Percentiles rank a stretch among this genome's conserved stretches.
phyloP scores from a whole-genome alignment of 2,113 vertebrate species.

The Casuarius casuarius region DNA sequence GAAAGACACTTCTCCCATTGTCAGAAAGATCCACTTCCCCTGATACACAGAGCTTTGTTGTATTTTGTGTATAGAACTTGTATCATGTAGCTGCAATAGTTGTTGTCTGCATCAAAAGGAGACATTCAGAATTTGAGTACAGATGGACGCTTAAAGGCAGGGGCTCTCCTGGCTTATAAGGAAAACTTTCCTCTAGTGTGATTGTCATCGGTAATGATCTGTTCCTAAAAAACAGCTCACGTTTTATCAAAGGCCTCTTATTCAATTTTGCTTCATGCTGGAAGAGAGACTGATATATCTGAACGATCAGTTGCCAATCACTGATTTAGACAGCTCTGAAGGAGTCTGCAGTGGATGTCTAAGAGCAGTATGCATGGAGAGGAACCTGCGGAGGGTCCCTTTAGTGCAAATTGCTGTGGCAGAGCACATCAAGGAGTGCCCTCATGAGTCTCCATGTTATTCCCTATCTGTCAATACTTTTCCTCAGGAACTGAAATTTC shows the following conservation, averaged over 20 bases:
- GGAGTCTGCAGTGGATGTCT: not conserved
- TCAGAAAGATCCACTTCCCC: not conserved
- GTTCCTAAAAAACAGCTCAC: not conserved
- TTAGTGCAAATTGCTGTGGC: not conserved
- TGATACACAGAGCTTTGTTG: too few relatives aligned
- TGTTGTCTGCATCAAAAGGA: not conserved
- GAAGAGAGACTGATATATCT: not conserved
- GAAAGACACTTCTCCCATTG: not conserved
- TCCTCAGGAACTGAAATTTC: not conserved
- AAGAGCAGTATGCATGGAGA: not conserved
- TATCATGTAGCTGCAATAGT: not conserved
- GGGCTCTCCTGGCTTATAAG: not conserved
- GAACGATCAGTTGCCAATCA: not conserved
- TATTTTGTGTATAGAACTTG: not conserved
- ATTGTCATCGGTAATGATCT: not conserved
- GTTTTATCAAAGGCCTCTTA: not conserved
- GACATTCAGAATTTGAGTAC: rapidly evolving
- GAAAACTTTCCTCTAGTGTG: not conserved
- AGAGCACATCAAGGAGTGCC: not conserved
- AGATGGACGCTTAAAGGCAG: not conserved
- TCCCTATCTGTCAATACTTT: not conserved
- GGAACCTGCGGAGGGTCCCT: not conserved
- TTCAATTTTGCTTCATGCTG: not conserved
- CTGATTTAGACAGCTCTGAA: not conserved
- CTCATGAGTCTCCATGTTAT: not conserved